A percentile compares a stretch with the other conserved stretches of the same genome.
Evolutionary conservation across 2,113 vertebrate genomes (phyloP).

Genomic region (Taxidea taxus): DNA sequence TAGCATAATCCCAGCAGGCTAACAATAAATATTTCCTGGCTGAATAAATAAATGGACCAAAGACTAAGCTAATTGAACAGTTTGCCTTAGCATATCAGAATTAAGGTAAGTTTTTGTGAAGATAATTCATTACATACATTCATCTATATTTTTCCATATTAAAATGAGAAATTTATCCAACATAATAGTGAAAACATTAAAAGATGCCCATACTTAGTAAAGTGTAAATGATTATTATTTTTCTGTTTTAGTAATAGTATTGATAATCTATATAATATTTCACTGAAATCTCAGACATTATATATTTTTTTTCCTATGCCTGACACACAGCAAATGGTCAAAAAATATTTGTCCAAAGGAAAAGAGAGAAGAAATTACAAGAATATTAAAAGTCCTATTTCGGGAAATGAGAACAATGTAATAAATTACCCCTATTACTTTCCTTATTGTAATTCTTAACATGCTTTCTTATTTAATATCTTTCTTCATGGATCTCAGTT

Average conservation of each 20-base stretch:
- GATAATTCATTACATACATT: not conserved
- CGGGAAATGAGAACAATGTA: not conserved
- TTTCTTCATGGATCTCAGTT: not conserved
- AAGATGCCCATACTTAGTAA: not conserved
- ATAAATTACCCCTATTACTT: not conserved
- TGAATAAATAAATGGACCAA: conserved; percentile 27
- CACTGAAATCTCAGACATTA: not conserved
- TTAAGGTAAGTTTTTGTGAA: not conserved
- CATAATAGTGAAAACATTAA: not conserved
- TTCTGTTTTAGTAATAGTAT: not conserved
- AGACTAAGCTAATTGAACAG: not conserved
- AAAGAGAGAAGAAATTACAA: not conserved
- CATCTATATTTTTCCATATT: not conserved
- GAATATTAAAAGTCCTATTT: not conserved
- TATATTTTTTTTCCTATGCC: not conserved
- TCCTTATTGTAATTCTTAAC: conserved; percentile 10
- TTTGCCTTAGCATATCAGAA: not conserved
- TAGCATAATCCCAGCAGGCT: not conserved
- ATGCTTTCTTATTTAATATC: not conserved
- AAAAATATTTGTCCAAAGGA: not conserved
- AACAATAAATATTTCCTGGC: not conserved
- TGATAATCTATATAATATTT: not conserved
- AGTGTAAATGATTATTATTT: not conserved
- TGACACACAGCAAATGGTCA: not conserved
- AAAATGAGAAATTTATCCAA: conserved; percentile 18